These are phyloP conservation scores for Drosophila mayaguana DNA, from an alignment of 2,888 invertebrate species.

Conservation along the genomic window DNA sequence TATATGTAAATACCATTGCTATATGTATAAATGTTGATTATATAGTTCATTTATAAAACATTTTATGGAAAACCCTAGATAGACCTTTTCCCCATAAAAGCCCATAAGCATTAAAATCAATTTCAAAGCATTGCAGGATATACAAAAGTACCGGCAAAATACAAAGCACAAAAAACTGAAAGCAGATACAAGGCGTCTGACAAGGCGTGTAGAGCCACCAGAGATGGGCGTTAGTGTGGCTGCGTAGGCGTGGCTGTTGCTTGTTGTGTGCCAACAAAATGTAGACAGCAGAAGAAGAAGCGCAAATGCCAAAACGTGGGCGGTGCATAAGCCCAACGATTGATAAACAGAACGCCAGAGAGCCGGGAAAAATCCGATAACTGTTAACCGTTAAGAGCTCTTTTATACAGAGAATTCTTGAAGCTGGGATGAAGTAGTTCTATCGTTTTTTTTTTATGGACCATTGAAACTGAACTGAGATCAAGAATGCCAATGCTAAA, in stretches of 20 bases:
- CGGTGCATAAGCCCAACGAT: constrained; percentile 22
- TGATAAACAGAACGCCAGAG: constrained; percentile 9
- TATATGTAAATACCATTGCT: too few species aligned
- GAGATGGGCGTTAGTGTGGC: constrained; percentile 11
- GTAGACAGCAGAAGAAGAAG: constrained; percentile 1
- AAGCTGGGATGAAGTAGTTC: not conserved
- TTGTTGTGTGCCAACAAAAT: constrained; percentile 30
- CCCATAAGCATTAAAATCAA: not conserved
- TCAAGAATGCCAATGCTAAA: too few species aligned
- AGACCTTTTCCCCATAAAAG: not conserved
- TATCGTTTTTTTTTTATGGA: too few species aligned
- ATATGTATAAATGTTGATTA: too few species aligned
- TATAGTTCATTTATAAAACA: too few species aligned
- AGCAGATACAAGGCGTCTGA: constrained; percentile 6
- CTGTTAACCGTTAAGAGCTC: not conserved
- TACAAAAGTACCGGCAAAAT: not conserved
- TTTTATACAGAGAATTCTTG: not conserved
- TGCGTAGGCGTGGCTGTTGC: constrained; percentile 33
- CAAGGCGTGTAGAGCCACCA: constrained; percentile 4
- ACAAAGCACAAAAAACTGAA: constrained; percentile 18
- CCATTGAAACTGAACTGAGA: too few species aligned
- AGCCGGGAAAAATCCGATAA: not conserved
- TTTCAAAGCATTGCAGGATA: not conserved
- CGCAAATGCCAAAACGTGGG: constrained; percentile 24
- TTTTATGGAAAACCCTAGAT: too few species aligned